Evolutionary conservation across 2,113 vertebrate species (phyloP), one percentile per base, ranked within the genome.

Genomic region (Boleophthalmus pectinirostris): DNA sequence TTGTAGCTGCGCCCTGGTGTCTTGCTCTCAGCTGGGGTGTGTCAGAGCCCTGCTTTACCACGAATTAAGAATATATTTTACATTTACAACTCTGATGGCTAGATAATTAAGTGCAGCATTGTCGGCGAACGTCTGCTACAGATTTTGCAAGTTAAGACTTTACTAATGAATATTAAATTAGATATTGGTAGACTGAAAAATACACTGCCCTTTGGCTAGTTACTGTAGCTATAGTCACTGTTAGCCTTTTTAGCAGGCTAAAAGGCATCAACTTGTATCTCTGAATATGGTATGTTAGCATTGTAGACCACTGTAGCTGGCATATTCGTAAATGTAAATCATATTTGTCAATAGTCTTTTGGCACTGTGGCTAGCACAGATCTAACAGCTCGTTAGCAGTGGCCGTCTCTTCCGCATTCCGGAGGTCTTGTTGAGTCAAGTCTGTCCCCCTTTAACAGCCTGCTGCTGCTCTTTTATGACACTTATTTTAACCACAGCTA

Each of bases 371-470:
- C 18, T 1, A 9, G 14, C 0, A 3, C 13, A 47, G 10, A 24
- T 1, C 0, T 9, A 56, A 13, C 68, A 56, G 72, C 47, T 25
- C 68, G 74, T 69, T 21, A 47, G 51, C 45, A 15, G 67, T 35
- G 70, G 63, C 65, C 53, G 18, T 58, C 23, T 25, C 86, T 91
- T 92, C 92, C 92, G 85, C 92, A 87, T 93, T 93, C 89, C 72
- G 54, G 18, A 10, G 61, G 56, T 82, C 87, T 73, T 66, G 88
- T 84, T 43, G 69, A 76, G 83, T 91, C 91, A 83, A 83, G 91
- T 81, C 77, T 65, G 69, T 14, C 13, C 72, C 24, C 46, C 0
- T 14, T 15, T 35, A 68, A 25, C 67, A 73, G 72, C 5, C 63
- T 35, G 56, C 47, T 18, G 72, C 65, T 60, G 58, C 58, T 69